phyloP scores from a whole-genome alignment of 2,113 vertebrate species.

The Campylorhamphus procurvoides region DNA sequence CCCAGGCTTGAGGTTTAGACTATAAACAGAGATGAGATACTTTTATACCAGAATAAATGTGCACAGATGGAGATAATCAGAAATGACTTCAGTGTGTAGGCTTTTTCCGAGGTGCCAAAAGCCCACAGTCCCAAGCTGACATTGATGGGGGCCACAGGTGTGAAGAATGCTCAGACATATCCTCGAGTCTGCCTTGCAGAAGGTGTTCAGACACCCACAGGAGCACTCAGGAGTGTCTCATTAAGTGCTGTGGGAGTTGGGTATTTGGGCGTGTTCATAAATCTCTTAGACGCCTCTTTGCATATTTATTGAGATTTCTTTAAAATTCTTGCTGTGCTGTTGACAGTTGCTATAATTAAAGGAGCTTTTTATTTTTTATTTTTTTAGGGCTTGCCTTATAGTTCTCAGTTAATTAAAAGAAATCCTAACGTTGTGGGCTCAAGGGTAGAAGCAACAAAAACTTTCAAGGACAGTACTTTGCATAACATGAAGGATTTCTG shows the following conservation, averaged over 20 bases:
- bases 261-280: background rate
- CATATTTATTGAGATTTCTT: background rate
- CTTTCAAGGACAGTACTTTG: background rate
- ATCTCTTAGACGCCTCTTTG: background rate
- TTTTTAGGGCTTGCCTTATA: background rate
- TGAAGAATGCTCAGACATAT: background rate
- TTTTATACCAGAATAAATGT: slow-evolving; percentile 21
- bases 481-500: background rate
- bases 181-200: background rate
- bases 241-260: background rate
- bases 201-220: background rate
- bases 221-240: background rate
- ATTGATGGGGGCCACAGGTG: slow-evolving; percentile 21
- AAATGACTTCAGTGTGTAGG: slow-evolving; percentile 28
- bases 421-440: background rate
- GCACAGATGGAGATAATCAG: slow-evolving; percentile 57
- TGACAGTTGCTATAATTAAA: slow-evolving; percentile 10
- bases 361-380: background rate
- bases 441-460: background rate
- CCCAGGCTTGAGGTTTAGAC: slow-evolving; percentile 3
- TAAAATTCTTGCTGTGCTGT: background rate
- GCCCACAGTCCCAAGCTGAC: background rate
- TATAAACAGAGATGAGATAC: slow-evolving; percentile 23
- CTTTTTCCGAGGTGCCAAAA: slow-evolving; percentile 30
- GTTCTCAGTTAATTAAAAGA: background rate